Evolutionary conservation across 2,888 invertebrate species (phyloP), one percentile per base, ranked within the genome.

Genomic region (Andrena camellia): DNA sequence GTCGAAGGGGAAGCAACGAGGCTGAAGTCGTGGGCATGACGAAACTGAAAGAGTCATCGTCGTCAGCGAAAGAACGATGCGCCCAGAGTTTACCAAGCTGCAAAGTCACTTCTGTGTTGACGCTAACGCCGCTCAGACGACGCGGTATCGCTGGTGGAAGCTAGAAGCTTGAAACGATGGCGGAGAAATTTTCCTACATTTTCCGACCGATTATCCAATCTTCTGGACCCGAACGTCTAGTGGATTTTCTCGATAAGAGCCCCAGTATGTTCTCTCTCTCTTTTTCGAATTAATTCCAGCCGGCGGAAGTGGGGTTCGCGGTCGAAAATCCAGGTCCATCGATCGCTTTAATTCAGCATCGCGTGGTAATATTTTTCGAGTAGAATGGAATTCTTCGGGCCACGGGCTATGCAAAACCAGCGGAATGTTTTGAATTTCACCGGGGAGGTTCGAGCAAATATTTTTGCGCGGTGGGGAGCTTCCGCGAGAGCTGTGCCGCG

Each of bases 341-440:
- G 76, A 75, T 76, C 35, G 52, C 31, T 42, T 63, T 20, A 59
- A 74, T 66, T 66, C 29, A 59, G 57, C 59, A 52, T 13, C 13
- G 29, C 26, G 31, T 31, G 8, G 17, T 59, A 67, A 74, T 60
- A 59, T 60, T 67, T 60, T 60, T 26, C 52, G 72, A 13, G 50
- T 3, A 8, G 20, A 68, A 35, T 68, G 31, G 33, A 68, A 68
- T 54, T 13, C 54, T 54, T 54, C n/a, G n/a, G 6, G 23, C 8
- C 48, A 13, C 23, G 31, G 42, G 31, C 50, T 62, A 62, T 63
- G 62, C 17, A 13, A 35, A 72, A 26, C 52, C 26, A 1, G 26
- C 63, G 23, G 33, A 50, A 62, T 17, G 31, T 20, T 33, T 17
- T 50, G 31, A 63, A 20, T 42, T 20, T 63, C 17, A 2, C 31